Percentiles rank a stretch among this genome's conserved stretches.
Evolutionary conservation across 2,888 invertebrate species (phyloP).

Genomic region (Baronia brevicornis): DNA sequence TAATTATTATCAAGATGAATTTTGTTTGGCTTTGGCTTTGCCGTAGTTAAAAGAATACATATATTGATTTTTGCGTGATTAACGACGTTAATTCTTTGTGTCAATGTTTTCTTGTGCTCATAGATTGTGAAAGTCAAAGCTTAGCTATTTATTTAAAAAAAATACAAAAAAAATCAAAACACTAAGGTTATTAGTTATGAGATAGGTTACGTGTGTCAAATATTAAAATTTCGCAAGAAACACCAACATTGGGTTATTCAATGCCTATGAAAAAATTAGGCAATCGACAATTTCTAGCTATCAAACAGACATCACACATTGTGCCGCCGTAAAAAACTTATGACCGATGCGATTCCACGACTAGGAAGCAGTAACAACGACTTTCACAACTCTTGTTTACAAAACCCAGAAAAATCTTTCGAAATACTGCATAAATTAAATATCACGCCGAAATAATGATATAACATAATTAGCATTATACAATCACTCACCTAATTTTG

Average conservation of each 20-base stretch:
- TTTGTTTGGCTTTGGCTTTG: no score
- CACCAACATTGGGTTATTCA: slow-evolving; percentile 23
- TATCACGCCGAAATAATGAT: slow-evolving; percentile 22
- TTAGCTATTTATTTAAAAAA: no score
- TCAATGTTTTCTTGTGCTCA: no score
- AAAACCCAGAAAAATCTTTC: slow-evolving; percentile 34
- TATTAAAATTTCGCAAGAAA: slow-evolving; percentile 22
- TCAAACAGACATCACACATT: slow-evolving; percentile 4
- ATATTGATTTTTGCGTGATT: no score
- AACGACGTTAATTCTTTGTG: no score
- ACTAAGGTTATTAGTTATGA: slow-evolving; percentile 17
- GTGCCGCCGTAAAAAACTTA: slow-evolving; percentile 10
- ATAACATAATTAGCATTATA: slow-evolving; percentile 22
- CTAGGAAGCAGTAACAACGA: slow-evolving; percentile 19
- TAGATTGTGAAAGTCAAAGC: no score
- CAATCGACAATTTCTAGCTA: slow-evolving; percentile 19
- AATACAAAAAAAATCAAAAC: no score
- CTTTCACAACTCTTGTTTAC: slow-evolving; percentile 35
- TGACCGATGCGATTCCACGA: slow-evolving; percentile 18
- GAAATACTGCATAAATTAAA: slow-evolving; percentile 34
- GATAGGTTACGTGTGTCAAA: slow-evolving; percentile 26
- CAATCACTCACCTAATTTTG: slow-evolving; percentile 27
- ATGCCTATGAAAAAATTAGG: slow-evolving; percentile 23
- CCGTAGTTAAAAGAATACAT: no score
- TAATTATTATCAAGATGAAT: no score